A percentile compares a stretch with the other conserved stretches of the same genome.
Conservation (phyloP, 1,140 invertebrate species). For the Lepidotrigona ventralis region DNA sequence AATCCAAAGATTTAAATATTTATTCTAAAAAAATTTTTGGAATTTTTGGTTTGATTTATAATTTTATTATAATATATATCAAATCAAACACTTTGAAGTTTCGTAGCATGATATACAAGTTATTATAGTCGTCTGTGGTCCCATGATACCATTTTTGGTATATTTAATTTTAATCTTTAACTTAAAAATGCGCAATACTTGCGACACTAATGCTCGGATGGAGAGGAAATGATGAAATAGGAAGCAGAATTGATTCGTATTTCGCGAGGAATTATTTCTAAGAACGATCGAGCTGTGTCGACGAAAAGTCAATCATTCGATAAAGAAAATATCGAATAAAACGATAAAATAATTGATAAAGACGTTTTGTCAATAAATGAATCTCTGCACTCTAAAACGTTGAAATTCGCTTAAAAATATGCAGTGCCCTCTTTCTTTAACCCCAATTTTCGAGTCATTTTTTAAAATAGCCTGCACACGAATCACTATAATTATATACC, state of each 20-base stretch:
- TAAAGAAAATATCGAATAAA: slow-evolving; percentile 40
- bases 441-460: slow-evolving; percentile 13
- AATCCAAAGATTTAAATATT: too few species aligned
- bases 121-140: too few species aligned
- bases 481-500: slow-evolving; percentile 22
- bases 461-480: slow-evolving; percentile 35
- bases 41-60: too few species aligned
- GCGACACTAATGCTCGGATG: neutral
- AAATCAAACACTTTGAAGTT: too few species aligned
- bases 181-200: neutral
- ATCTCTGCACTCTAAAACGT: slow-evolving; percentile 20
- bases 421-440: slow-evolving; percentile 22
- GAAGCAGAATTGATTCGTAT: neutral
- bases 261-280: neutral
- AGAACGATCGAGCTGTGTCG: neutral
- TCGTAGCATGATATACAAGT: too few species aligned
- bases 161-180: too few species aligned
- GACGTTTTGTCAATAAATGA: slow-evolving; percentile 36
- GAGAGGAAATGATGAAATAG: neutral
- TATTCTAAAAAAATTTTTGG: too few species aligned
- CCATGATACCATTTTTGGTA: too few species aligned
- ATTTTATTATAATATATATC: too few species aligned
- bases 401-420: slow-evolving; percentile 49
- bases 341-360: too few species aligned
- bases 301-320: neutral